Conservation (phyloP, 2,797 vertebrate species). For the Tragopan temminckii region DNA sequence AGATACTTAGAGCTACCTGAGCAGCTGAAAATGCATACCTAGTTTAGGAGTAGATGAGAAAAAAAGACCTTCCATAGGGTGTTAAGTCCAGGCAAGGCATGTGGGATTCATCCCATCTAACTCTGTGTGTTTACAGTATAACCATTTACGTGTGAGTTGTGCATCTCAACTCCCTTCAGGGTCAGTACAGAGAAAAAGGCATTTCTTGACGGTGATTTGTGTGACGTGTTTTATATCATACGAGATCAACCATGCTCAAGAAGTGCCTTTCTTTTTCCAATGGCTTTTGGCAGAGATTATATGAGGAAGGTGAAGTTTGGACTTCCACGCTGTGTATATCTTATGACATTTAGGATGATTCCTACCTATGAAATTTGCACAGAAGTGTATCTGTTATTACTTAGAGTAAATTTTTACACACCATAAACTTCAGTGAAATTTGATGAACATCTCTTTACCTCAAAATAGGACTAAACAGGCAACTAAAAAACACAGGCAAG, state of each 20-base stretch:
- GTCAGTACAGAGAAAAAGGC: neutral
- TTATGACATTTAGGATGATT: neutral
- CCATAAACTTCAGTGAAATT: constrained; percentile 21
- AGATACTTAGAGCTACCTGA: neutral
- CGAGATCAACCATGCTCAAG: constrained; percentile 10
- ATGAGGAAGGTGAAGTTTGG: constrained; percentile 13
- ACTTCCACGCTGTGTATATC: neutral
- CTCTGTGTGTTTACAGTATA: neutral
- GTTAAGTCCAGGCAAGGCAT: neutral
- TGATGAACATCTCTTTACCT: neutral
- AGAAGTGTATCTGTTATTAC: neutral
- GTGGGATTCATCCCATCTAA: neutral
- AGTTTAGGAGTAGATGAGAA: neutral
- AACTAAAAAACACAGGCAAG: constrained; percentile 13
- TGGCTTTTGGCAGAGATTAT: neutral
- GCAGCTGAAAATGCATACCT: neutral
- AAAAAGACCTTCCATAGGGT: neutral
- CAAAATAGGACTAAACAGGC: neutral
- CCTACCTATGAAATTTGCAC: neutral
- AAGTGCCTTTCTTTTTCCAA: neutral
- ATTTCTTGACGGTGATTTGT: constrained; percentile 13
- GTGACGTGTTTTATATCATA: constrained; percentile 5
- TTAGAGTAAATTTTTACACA: constrained; percentile 13
- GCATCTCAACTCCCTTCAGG: neutral
- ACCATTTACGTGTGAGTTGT: neutral